phyloP scores from a whole-genome alignment of 2,888 invertebrate species.

The Lydus trimaculatus region DNA sequence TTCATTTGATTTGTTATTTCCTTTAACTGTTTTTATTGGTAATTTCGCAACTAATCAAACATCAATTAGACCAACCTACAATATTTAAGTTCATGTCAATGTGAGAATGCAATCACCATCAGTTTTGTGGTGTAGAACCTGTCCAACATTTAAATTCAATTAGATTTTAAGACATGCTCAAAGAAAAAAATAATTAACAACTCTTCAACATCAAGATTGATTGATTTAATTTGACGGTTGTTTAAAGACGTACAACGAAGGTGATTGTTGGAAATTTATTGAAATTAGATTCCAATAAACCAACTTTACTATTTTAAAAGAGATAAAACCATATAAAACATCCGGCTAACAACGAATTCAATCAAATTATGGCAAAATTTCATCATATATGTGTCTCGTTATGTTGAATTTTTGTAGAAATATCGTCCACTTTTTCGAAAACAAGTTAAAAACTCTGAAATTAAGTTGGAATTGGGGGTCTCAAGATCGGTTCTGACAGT shows the following conservation, averaged over 20 bases:
- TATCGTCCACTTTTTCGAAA: too few relatives aligned
- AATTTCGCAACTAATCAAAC: slow-evolving; percentile 2
- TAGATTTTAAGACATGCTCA: slow-evolving; percentile 1
- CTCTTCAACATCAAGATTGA: neutral
- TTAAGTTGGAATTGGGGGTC: too few relatives aligned
- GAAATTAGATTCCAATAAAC: neutral
- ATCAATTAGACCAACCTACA: neutral
- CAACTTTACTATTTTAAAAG: neutral
- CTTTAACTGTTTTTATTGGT: neutral
- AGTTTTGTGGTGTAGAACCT: neutral
- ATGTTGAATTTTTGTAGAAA: too few relatives aligned
- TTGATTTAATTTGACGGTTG: slow-evolving; percentile 1
- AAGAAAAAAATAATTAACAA: neutral
- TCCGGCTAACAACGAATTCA: too few relatives aligned
- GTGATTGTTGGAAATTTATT: slow-evolving; percentile 4
- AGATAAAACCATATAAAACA: neutral
- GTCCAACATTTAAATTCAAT: slow-evolving; percentile 7
- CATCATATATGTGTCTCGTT: neutral
- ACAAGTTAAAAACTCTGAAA: too few relatives aligned
- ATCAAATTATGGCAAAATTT: neutral
- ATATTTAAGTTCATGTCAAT: neutral
- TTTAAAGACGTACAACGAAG: neutral
- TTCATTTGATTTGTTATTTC: neutral
- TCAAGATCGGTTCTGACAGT: neutral
- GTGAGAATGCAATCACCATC: neutral